Evolutionary conservation across 2,888 invertebrate genomes (phyloP), one percentile per base, ranked within the genome.

Genomic region (Erebia palarica): DNA sequence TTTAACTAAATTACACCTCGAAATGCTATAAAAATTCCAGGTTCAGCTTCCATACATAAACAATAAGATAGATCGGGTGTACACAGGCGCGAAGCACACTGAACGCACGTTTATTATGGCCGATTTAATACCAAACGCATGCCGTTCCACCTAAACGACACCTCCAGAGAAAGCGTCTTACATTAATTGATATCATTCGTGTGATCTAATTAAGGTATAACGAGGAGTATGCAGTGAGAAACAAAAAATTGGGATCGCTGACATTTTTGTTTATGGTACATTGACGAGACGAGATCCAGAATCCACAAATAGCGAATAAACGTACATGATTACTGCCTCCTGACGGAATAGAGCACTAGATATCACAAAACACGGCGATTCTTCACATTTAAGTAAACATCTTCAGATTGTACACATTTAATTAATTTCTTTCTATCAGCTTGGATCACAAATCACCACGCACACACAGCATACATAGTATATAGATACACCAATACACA

Each of bases 191-290:
- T 88, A 90, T 89, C 86, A 90, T 90, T 91, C 91, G 88, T 89
- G 91, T 91, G 91, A 91, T 92, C 87, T 91, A 92, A 91, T 91
- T 92, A 90, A 82, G 86, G 87, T 92, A 83, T 86, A 91, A 87
- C 88, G 89, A 89, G 89, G 87, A 88, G 87, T 87, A 92, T 90
- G 90, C 92, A 90, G 88, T 83, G 84, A 90, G 92, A 93, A 92
- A 92, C 92, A 93, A 93, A 94, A 94, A 93, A 92, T 93, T 84
- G 90, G 91, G 92, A 93, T 92, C 92, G 93, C 93, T 93, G 93
- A 93, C 94, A 94, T 93, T 94, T 93, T 94, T 94, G 93, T 94
- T 94, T 94, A 93, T 93, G 93, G 93, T 93, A 92, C 92, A 91
- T 92, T 89, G 90, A 81, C 82, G 82, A 82, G 84, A 91, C 87